These are phyloP conservation scores for Eutrigla gurnardus DNA, from an alignment of 2,797 vertebrate genomes.

Conservation along the genomic window DNA sequence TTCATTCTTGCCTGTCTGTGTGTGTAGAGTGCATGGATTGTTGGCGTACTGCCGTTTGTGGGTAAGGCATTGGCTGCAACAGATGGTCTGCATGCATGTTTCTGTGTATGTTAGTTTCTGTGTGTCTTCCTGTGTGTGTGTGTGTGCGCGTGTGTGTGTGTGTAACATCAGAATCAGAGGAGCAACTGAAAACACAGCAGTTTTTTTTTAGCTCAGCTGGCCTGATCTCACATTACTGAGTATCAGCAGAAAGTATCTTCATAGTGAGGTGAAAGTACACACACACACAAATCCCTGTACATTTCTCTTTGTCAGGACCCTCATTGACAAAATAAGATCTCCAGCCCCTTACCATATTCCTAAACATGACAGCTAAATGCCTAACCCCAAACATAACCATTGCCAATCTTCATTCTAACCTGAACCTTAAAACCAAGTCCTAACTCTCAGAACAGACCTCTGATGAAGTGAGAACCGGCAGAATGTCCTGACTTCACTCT, in stretches of 20 bases:
- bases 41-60: constrained; percentile 13
- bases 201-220: constrained; percentile 42
- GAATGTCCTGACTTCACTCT: background rate
- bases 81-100: constrained; percentile 38
- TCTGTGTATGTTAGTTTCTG: background rate
- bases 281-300: background rate
- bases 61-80: constrained; percentile 28
- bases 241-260: constrained; percentile 42
- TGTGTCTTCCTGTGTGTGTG: background rate
- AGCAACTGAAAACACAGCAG: constrained; percentile 38
- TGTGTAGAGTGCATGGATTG: background rate
- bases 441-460: background rate
- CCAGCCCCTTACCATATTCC: too few species aligned
- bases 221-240: constrained; percentile 32
- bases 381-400: background rate
- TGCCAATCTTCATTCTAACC: background rate
- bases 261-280: constrained; percentile 9
- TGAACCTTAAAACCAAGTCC: background rate
- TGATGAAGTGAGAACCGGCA: background rate
- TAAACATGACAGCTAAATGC: background rate
- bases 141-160: background rate
- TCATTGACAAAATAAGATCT: background rate
- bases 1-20: constrained; percentile 21
- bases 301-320: background rate
- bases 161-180: constrained; percentile 6